phyloP scores from a whole-genome alignment of 2,797 vertebrate species.

The Menidia menidia region DNA sequence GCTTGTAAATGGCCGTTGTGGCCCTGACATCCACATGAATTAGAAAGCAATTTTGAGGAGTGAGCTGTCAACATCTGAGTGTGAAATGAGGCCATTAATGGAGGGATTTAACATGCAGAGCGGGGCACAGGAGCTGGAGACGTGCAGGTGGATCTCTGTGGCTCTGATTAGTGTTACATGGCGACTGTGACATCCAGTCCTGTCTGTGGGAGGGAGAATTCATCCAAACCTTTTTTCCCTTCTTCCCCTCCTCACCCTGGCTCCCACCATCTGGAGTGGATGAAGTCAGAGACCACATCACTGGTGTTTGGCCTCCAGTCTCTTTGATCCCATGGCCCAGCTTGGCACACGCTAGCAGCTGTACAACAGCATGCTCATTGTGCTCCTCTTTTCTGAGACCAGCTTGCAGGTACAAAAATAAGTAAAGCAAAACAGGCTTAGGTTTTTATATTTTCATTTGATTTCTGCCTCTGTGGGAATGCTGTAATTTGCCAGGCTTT shows the following conservation, averaged over 20 bases:
- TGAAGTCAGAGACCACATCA: slow-evolving; percentile 94
- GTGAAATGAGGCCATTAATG: slow-evolving; percentile 73
- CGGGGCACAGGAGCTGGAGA: slow-evolving; percentile 59
- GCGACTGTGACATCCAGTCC: slow-evolving; percentile 45
- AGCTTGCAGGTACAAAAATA: slow-evolving; percentile 64
- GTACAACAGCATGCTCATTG: slow-evolving; percentile 69
- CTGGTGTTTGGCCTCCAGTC: slow-evolving; percentile 86
- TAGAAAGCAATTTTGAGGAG: slow-evolving; percentile 17
- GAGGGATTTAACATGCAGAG: slow-evolving; percentile 73
- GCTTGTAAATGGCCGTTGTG: slow-evolving; percentile 35
- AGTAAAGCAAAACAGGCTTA: slow-evolving; percentile 55
- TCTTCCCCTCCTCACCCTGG: slow-evolving; percentile 39
- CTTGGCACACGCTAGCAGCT: slow-evolving; percentile 71
- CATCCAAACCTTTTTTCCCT: slow-evolving; percentile 59
- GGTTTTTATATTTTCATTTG: slow-evolving; percentile 62
- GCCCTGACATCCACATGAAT: slow-evolving; percentile 9
- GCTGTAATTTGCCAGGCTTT: slow-evolving; percentile 74
- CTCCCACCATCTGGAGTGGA: slow-evolving; percentile 90
- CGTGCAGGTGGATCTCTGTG: slow-evolving; percentile 67
- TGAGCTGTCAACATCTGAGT: slow-evolving; percentile 41
- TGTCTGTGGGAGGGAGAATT: slow-evolving; percentile 61
- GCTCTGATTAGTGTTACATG: slow-evolving; percentile 86
- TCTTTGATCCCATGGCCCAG: slow-evolving; percentile 90
- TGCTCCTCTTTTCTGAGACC: slow-evolving; percentile 45
- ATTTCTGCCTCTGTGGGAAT: slow-evolving; percentile 67